Base-by-base conservation (phyloP, 92 coral and sea anemone genomes). In the Zoanthus sansibaricus region DNA sequence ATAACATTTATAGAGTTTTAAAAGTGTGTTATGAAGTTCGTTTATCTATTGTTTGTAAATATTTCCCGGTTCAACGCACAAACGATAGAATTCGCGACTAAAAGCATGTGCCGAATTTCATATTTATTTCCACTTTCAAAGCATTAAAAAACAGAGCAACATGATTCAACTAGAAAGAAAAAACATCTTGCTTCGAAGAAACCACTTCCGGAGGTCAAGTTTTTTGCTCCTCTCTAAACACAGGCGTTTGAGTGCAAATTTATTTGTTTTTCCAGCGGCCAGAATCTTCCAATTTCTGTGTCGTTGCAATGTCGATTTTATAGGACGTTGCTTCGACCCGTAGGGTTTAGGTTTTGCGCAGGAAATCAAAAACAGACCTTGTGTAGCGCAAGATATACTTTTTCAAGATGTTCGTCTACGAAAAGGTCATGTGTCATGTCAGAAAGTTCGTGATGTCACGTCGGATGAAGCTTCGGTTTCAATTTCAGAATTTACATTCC, bases 141-240 rank as follows among this genome's bases (percentile, higher is more conserved):
- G 45, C 52, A 79, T 61, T 79, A 7, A n/a, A 79, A 61, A 79
- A 79, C 84, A 79, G 84, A 79, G 75, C 14, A 7, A 31, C 18
- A 18, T 66, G 75, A 46, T 2, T 75, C 42, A 75, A 49, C 79
- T 62, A 75, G 17, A n/a, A 37, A 61, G 18, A 46, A 44, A 20
- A 64, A 45, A 51, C 9, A 80, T 80, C 72, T 67, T 46, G 20
- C 83, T 52, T 62, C 64, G 75, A 46, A 48, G 61, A 64, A 74
- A 80, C 49, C 62, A 46, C 67, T 66, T 80, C 85, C 85, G 85
- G 85, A 80, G 73, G 85, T 64, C 70, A 64, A 80, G 42, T 47
- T 66, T 46, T 48, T 80, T 64, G 54, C 74, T 46, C 75, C 46
- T 20, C 49, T 66, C 11, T 62, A 80, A 31, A 80, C 59, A 80